Evolutionary conservation across 2,888 invertebrate genomes (phyloP), one percentile per base, ranked within the genome.

Genomic region (Heliconius erato): DNA sequence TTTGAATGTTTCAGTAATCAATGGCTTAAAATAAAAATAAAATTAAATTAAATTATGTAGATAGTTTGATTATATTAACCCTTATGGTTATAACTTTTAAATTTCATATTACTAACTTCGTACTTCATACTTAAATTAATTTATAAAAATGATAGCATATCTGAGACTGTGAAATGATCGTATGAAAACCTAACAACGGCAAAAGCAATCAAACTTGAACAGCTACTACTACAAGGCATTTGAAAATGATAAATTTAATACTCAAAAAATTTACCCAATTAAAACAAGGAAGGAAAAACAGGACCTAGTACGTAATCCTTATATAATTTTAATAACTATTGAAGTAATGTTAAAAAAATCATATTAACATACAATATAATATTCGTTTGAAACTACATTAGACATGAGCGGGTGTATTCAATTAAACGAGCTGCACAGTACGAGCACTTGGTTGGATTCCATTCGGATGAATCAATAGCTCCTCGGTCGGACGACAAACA

Each of bases 381-480:
- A 49, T 59, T 65, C 71, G 32, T 72, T 65, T 71, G 28, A 65
- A 81, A 32, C 77, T 69, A 44, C 78, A 67, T 68, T 74, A 76
- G n/a, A 81, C 78, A 81, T 49, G 81, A 71, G 77, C 49, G 78
- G 49, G 77, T 76, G 77, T 81, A 81, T 81, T 81, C 67, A 71
- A 83, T 79, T 81, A 79, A 76, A 79, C 79, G 79, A 79, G 79
- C 65, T 78, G 63, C 79, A 84, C 68, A 69, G 65, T 78, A 77
- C 59, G 79, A 81, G 59, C 83, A 83, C 82, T 82, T 84, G 84
- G 79, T 82, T 49, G 83, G 80, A 84, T 84, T 84, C 84, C 81
- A 82, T 82, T 81, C 84, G 80, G 83, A 83, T 83, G 81, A 82
- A 84, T 83, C 83, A 81, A 84, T 83, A 84, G 77, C 76, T 28